Conservation (phyloP, 2,888 invertebrate genomes). For the Meghimatium bilineatum region DNA sequence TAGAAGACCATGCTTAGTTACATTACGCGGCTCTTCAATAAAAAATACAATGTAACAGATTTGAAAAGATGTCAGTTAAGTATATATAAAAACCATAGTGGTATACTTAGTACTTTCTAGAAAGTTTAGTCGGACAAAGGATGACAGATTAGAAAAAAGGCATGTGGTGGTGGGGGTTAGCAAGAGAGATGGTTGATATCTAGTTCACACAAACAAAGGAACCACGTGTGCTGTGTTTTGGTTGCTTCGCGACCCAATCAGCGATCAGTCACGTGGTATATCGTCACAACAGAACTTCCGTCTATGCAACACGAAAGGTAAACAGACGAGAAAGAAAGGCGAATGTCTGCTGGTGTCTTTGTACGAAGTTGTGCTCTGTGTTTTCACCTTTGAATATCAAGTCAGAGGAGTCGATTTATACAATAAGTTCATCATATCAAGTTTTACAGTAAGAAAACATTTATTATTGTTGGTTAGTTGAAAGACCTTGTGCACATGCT, state of each 20-base stretch:
- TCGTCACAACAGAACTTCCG: slow-evolving; percentile 42
- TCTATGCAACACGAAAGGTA: slow-evolving; percentile 30
- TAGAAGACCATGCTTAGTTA: too few species aligned
- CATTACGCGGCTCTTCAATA: too few species aligned
- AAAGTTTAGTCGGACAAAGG: too few species aligned
- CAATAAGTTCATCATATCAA: background rate
- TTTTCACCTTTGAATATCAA: background rate
- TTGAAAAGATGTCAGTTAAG: too few species aligned
- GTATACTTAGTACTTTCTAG: too few species aligned
- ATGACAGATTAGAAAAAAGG: too few species aligned
- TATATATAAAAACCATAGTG: too few species aligned
- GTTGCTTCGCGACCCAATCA: slow-evolving; percentile 44
- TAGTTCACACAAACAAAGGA: slow-evolving; percentile 43
- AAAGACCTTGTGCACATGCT: background rate
- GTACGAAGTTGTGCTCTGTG: background rate
- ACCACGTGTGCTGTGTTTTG: slow-evolving; percentile 38
- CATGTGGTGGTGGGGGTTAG: too few species aligned
- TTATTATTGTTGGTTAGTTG: background rate
- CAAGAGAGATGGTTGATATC: too few species aligned
- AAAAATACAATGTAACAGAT: too few species aligned
- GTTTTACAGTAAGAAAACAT: background rate
- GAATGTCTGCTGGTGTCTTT: background rate
- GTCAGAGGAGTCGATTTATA: background rate
- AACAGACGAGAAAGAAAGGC: slow-evolving; percentile 28
- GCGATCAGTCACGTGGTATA: slow-evolving; percentile 38